A percentile compares a stretch with the other conserved stretches of the same genome.
Conservation (phyloP, 2,797 vertebrate species). For the Malurus splendens region DNA sequence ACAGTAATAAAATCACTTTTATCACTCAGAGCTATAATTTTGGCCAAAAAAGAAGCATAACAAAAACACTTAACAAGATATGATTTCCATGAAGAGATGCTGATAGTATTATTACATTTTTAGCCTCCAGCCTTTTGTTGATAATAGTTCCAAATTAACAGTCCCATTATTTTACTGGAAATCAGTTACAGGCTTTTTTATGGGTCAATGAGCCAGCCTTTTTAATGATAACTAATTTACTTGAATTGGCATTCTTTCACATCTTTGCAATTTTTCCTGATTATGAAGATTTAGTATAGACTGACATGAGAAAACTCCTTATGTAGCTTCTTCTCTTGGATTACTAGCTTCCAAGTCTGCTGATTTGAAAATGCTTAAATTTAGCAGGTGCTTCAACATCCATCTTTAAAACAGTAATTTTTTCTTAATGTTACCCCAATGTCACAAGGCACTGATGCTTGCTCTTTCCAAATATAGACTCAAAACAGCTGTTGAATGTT, state of each 20-base stretch:
- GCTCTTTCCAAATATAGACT: background rate
- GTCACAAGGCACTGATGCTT: background rate
- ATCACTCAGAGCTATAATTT: background rate
- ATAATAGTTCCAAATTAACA: background rate
- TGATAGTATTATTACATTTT: background rate
- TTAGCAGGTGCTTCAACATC: background rate
- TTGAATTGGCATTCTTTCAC: background rate
- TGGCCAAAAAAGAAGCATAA: background rate
- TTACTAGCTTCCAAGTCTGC: background rate
- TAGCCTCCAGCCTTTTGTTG: background rate
- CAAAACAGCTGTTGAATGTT: background rate
- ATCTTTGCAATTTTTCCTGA: background rate
- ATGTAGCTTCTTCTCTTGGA: background rate
- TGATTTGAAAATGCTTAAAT: constrained; percentile 7
- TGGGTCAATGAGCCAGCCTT: background rate
- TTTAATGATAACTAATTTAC: background rate
- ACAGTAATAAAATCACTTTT: background rate
- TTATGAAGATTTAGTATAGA: background rate
- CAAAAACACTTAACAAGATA: background rate
- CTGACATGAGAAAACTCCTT: background rate
- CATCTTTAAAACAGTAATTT: background rate
- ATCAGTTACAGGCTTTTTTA: background rate
- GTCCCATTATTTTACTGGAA: background rate
- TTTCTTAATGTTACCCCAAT: background rate
- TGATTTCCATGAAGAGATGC: background rate